Base-by-base conservation (phyloP, 1,140 invertebrate genomes). In the Drosophila neocordata region DNA sequence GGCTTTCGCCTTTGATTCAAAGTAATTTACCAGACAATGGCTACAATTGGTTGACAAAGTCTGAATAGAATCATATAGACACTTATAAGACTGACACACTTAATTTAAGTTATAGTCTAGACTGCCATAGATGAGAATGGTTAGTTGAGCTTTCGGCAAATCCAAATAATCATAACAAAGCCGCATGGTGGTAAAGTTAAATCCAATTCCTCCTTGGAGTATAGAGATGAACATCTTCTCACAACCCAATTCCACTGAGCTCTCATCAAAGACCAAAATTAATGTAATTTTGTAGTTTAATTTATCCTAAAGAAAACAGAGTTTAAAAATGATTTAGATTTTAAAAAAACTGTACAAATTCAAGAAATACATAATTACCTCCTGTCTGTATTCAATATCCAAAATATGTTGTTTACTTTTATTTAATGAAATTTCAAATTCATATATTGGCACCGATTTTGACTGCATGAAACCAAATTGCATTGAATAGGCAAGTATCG, bases 1-100 rank as follows among this genome's bases (percentile, higher is more conserved):
- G 95, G 93, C 35, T 97, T 3, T 95, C 94, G 74, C 97, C 97
- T 2, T 95, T 97, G 90, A 92, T 97, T 31, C 77, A 92, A n/a
- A 97, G 96, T 58, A 93, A 94, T 57, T 92, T 98, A 65, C 94
- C 95, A 12, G 93, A 94, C 51, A 94, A 97, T 93, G 97, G 97
- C 27, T 91, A 96, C 41, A 91, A 93, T 68, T 97, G 96, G 96
- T 68, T 91, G 6, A 52, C 38, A 8, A 24, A 56, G 15, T 15
- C 63, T 22, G 11, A 8, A 9, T 13, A 63, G n/a, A 48, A 1
- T 53, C 15, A 27, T n/a, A 63, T 34, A 65, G 4, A 31, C 27
- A 31, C 51, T 74, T 41, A 52, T 37, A 18, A 5, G 34, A 18
- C 7, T 57, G 13, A 7, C 27, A 35, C 6, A 22, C 27, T 35